Evolutionary conservation across 2,797 vertebrate genomes (phyloP).

Genomic region (Menidia menidia): DNA sequence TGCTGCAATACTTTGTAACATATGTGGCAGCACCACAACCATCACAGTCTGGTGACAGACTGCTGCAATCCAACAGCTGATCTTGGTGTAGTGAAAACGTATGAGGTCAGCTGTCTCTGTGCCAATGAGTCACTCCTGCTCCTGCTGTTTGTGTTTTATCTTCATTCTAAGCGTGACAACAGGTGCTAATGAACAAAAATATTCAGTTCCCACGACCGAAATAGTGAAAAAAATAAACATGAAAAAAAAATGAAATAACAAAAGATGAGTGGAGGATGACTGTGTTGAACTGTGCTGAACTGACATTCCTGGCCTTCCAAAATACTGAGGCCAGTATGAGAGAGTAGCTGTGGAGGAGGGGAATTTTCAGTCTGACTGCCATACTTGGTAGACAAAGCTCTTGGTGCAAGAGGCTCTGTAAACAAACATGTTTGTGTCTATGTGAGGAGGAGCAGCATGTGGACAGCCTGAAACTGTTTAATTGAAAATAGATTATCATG

Average conservation of each 20-base stretch:
- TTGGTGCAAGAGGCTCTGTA: constrained; percentile 64
- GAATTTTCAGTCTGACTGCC: constrained; percentile 69
- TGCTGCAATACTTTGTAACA: constrained; percentile 2
- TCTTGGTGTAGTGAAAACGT: constrained; percentile 13
- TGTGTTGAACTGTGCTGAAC: constrained; percentile 46
- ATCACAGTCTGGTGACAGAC: not conserved
- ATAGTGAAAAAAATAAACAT: constrained; percentile 3
- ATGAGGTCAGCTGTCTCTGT: not conserved
- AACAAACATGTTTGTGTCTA: constrained; percentile 53
- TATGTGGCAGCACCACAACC: not conserved
- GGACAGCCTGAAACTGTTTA: constrained; percentile 20
- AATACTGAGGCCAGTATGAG: constrained; percentile 59
- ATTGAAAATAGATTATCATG: constrained; percentile 4
- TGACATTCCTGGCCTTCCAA: constrained; percentile 78
- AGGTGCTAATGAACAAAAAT: constrained; percentile 29
- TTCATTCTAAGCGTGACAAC: constrained; percentile 1
- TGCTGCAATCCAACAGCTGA: constrained; percentile 15
- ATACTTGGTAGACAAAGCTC: constrained; percentile 76
- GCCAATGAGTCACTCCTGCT: constrained; percentile 3
- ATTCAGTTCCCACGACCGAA: constrained; percentile 2
- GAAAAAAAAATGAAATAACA: constrained; percentile 17
- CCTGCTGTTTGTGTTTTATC: constrained; percentile 18
- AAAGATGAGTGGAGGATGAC: constrained; percentile 35
- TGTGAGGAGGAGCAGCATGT: constrained; percentile 31
- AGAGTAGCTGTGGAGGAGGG: constrained; percentile 64